Evolutionary conservation across 2,888 invertebrate species (phyloP).

Genomic region (Acleris literana): DNA sequence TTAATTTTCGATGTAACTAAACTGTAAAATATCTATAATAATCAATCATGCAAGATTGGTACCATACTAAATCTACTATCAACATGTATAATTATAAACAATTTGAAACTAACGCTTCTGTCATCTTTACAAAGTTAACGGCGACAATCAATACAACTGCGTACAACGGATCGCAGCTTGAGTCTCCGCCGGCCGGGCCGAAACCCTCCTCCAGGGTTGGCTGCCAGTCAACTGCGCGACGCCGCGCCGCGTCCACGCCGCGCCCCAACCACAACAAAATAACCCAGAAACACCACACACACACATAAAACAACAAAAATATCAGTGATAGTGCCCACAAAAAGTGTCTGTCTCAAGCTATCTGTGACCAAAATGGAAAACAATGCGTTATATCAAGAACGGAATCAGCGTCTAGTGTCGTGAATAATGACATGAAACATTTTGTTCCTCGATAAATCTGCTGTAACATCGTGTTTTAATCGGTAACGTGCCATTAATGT

Average conservation of each 20-base stretch:
- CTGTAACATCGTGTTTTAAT: conserved; percentile 71
- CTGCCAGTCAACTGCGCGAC: conserved; percentile 66
- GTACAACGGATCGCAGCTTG: conserved; percentile 63
- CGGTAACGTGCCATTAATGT: conserved; percentile 68
- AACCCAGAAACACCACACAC: conserved; percentile 61
- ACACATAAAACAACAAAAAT: conserved; percentile 46
- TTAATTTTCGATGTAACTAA: no score
- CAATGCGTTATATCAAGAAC: conserved; percentile 47
- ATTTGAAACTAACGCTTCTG: not conserved
- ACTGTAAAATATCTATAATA: no score
- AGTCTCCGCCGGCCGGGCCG: conserved; percentile 68
- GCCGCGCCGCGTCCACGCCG: conserved; percentile 53
- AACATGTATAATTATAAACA: not conserved
- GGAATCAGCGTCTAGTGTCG: conserved; percentile 55
- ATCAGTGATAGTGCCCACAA: conserved; percentile 50
- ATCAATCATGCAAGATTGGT: no score
- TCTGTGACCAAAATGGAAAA: conserved; percentile 46
- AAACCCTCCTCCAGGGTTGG: conserved; percentile 72
- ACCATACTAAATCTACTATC: no score
- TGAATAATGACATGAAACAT: conserved; percentile 77
- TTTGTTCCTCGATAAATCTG: conserved; percentile 73
- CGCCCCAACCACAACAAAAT: conserved; percentile 61
- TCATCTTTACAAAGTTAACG: not conserved
- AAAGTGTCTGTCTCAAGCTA: conserved; percentile 42
- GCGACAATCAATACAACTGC: conserved; percentile 26